Evolutionary conservation across 2,888 invertebrate genomes (phyloP).

Genomic region (Phyto melanocephala): DNA sequence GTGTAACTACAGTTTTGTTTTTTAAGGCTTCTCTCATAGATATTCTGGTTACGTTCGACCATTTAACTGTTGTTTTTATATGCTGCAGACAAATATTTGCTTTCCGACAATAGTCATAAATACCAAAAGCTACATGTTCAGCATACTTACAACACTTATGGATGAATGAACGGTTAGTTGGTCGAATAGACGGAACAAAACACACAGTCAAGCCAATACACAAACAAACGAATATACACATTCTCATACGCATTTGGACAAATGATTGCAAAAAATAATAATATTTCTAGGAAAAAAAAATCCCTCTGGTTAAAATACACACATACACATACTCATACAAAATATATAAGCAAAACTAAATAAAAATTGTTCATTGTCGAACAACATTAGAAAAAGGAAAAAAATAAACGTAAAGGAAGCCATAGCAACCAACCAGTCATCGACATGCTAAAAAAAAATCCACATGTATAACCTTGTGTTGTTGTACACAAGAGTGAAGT

Average conservation of each 20-base stretch:
- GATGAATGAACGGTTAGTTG: constrained; percentile 39
- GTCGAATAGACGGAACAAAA: neutral
- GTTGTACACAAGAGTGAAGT: constrained; percentile 27
- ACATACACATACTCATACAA: constrained; percentile 35
- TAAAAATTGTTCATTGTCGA: constrained; percentile 48
- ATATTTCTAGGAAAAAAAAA: constrained; percentile 34
- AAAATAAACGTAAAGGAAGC: constrained; percentile 42
- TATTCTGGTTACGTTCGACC: constrained; percentile 75
- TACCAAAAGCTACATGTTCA: constrained; percentile 78
- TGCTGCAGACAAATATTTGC: constrained; percentile 79
- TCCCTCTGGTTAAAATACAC: constrained; percentile 45
- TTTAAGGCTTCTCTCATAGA: constrained; percentile 68
- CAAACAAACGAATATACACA: neutral
- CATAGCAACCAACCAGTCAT: constrained; percentile 61
- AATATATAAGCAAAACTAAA: neutral
- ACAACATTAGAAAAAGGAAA: constrained; percentile 43
- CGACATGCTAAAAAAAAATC: constrained; percentile 47
- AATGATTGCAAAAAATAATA: constrained; percentile 20
- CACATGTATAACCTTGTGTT: constrained; percentile 17
- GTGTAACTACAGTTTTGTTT: constrained; percentile 48
- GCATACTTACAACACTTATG: constrained; percentile 74
- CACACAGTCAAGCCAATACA: neutral
- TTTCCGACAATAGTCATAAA: constrained; percentile 79
- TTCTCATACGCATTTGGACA: neutral
- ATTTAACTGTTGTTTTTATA: constrained; percentile 78